These are phyloP conservation scores for Myzus persicae DNA, from an alignment of 1,140 invertebrate genomes.

Conservation along the genomic window DNA sequence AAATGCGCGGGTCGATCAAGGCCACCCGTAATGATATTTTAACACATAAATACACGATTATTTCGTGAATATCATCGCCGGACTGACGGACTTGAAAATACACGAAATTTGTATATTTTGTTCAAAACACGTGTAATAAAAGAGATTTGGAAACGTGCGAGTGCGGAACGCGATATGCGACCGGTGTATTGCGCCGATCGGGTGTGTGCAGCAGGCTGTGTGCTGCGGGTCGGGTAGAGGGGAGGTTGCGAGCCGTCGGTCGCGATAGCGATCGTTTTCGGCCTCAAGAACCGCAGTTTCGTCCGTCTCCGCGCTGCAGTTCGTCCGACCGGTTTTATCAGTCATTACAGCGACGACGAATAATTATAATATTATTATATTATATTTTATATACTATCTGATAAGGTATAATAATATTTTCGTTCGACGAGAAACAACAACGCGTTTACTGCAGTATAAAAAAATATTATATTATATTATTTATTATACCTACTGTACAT, in stretches of 20 bases:
- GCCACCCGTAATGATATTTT: background rate
- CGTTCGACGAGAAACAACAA: background rate
- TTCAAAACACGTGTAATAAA: background rate
- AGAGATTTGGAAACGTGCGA: background rate
- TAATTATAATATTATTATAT: constrained; percentile 24
- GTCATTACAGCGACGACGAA: background rate
- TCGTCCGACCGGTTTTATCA: constrained; percentile 29
- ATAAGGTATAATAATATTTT: constrained; percentile 14
- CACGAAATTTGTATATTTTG: background rate
- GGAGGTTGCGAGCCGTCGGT: background rate
- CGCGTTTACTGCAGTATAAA: background rate
- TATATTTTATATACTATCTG: background rate
- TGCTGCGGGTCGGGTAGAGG: background rate
- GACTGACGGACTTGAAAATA: background rate
- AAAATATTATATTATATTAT: background rate
- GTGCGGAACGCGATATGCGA: background rate
- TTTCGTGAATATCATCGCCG: background rate
- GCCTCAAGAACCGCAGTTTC: background rate
- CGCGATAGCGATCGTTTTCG: constrained; percentile 25
- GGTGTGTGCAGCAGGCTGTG: background rate
- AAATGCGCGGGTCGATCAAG: background rate
- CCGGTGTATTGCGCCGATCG: background rate
- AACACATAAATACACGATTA: background rate
- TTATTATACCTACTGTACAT: constrained; percentile 7
- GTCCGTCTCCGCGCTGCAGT: background rate